A percentile compares a stretch with the other conserved stretches of the same genome.
Evolutionary conservation across 2,888 invertebrate species (phyloP).

Genomic region (Pristionchus arcanus): DNA sequence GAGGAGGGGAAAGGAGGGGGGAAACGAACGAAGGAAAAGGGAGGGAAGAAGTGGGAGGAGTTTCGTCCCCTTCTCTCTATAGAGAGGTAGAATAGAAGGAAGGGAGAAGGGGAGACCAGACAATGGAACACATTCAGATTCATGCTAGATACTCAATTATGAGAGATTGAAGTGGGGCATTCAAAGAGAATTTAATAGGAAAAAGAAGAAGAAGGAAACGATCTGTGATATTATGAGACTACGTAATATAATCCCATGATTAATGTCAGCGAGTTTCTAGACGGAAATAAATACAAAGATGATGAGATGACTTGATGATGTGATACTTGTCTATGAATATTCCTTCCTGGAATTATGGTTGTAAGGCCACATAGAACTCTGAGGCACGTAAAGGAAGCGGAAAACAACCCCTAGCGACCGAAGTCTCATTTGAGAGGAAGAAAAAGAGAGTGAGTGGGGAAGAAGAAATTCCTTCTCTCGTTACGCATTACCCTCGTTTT

Average conservation of each 20-base stretch:
- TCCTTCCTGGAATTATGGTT: not conserved
- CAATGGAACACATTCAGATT: slow-evolving; percentile 35
- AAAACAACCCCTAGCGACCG: slow-evolving; percentile 17
- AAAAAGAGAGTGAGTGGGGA: not conserved
- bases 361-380: not conserved
- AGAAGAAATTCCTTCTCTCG: not conserved
- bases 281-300: not conserved
- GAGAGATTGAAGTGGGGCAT: not conserved
- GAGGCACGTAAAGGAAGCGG: not conserved
- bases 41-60: not conserved
- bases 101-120: slow-evolving; percentile 18
- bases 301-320: no score
- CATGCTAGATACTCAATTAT: not conserved
- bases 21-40: slow-evolving; percentile 11
- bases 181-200: not conserved
- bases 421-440: not conserved
- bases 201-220: not conserved
- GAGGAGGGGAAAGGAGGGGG: not conserved
- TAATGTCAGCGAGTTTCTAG: not conserved
- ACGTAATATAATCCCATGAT: no score
- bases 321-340: no score
- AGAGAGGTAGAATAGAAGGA: slow-evolving; percentile 11
- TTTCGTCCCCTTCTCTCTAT: not conserved
- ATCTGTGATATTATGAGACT: not conserved
- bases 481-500: slow-evolving; percentile 9